These are phyloP conservation scores for Metridium senile DNA, from an alignment of 92 coral and sea anemone species.

Conservation along the genomic window DNA sequence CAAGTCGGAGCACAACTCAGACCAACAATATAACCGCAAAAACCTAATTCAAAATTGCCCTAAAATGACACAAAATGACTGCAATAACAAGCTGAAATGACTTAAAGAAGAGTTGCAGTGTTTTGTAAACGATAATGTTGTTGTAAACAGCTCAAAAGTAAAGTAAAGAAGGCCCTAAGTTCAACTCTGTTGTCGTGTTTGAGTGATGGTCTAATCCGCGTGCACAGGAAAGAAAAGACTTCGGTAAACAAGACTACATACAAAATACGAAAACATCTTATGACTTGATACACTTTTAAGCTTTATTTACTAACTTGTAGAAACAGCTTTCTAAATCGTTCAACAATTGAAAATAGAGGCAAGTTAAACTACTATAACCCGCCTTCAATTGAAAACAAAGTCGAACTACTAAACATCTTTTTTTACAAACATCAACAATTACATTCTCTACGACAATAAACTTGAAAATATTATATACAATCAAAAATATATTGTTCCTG, in stretches of 20 bases:
- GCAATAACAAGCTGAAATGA: not conserved
- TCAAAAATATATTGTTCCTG: not conserved
- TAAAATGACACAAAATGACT: not conserved
- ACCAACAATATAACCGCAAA: not conserved
- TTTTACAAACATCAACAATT: not conserved
- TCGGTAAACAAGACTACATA: constrained; percentile 11
- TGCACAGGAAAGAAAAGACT: constrained; percentile 1
- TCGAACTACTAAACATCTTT: not conserved
- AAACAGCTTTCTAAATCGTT: constrained; percentile 19
- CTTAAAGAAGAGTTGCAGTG: not conserved
- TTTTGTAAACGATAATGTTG: not conserved
- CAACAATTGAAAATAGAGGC: not conserved
- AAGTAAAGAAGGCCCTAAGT: not conserved
- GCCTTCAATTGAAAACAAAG: not conserved
- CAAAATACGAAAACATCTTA: constrained; percentile 12
- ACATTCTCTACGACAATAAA: not conserved
- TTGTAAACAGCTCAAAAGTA: not conserved
- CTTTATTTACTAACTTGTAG: constrained; percentile 40
- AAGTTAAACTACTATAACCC: not conserved
- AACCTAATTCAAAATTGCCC: not conserved
- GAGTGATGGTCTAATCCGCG: constrained; percentile 80
- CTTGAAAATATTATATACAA: not conserved
- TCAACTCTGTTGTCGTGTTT: not conserved
- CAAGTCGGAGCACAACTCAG: not conserved
- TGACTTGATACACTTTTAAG: constrained; percentile 34